Evolutionary conservation across 2,113 vertebrate species (phyloP).

Genomic region (Pogonocichla stellata): DNA sequence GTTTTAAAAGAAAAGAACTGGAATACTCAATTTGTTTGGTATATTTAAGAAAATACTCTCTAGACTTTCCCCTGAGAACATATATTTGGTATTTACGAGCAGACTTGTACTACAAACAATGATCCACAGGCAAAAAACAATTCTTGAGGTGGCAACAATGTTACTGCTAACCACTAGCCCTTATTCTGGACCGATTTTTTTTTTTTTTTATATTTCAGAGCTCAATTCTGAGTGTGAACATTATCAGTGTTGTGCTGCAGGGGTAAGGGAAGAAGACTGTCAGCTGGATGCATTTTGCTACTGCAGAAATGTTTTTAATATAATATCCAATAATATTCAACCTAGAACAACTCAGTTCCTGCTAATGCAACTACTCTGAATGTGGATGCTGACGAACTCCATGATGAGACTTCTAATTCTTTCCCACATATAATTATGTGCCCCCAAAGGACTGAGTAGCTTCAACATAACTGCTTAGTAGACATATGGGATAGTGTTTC

Average conservation of each 20-base stretch:
- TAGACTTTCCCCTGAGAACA: constrained; percentile 5
- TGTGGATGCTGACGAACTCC: background rate
- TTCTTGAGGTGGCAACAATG: background rate
- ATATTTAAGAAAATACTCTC: constrained; percentile 10
- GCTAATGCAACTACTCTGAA: background rate
- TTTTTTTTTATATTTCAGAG: background rate
- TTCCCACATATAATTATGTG: background rate
- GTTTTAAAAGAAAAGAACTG: constrained; percentile 36
- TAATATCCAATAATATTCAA: background rate
- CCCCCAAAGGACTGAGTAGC: background rate
- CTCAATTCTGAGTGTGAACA: background rate
- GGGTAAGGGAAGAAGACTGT: background rate
- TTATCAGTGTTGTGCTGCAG: background rate
- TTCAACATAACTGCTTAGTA: background rate
- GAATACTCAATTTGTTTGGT: constrained; percentile 6
- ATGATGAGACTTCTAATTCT: background rate
- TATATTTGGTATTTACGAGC: background rate
- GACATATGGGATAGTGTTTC: background rate
- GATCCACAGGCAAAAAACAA: background rate
- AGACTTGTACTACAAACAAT: background rate
- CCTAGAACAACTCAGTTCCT: background rate
- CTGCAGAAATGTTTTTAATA: background rate
- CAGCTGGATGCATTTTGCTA: background rate
- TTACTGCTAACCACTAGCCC: background rate
- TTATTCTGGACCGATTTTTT: background rate